Evolutionary conservation across 1,140 invertebrate species (phyloP), one percentile per base, ranked within the genome.

Genomic region (Pseudobourletiella spinata): DNA sequence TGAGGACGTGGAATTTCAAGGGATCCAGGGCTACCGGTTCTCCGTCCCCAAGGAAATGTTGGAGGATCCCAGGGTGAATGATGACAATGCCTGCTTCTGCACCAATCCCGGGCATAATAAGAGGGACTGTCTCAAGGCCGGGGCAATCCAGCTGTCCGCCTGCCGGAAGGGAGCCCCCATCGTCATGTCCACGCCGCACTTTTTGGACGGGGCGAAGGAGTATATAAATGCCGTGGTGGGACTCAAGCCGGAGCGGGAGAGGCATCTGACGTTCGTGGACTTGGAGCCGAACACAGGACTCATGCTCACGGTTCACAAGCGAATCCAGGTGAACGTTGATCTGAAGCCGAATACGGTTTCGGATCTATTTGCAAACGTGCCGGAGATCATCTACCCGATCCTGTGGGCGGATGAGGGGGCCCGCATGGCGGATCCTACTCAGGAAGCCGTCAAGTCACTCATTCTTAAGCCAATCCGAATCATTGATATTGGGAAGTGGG

Each of bases 111-210:
- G 83, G 0, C 80, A 26, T 2, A 57, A 61, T 48, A n/a, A 79
- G 1, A 80, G 83, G 0, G 80, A 77, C 0, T 91, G 88, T 68
- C 76, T 83, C 0, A 82, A 81, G 25, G 84, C 82, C 69, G 88
- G 88, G 1, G 75, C 85, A 1, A 82, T 87, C 73, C 85, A 89
- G 72, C 52, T 87, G 3, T 74, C 72, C 1, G 82, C 82, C 30
- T 89, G 86, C 69, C 59, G 60, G 58, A 51, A 55, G 67, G 82
- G 81, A 0, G 82, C 79, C 0, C 88, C 89, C 0, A 73, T 89
- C 18, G 79, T 84, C 16, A 81, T 80, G 0, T 86, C 89, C 1
- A 74, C 86, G 64, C 91, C 91, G 0, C 91, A 95, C 75, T 91
- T 91, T 72, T 84, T 86, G 1, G 66, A 67, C 2, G 61, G 54